Conservation (phyloP, 2,113 vertebrate species). For the Athene cunicularia region DNA sequence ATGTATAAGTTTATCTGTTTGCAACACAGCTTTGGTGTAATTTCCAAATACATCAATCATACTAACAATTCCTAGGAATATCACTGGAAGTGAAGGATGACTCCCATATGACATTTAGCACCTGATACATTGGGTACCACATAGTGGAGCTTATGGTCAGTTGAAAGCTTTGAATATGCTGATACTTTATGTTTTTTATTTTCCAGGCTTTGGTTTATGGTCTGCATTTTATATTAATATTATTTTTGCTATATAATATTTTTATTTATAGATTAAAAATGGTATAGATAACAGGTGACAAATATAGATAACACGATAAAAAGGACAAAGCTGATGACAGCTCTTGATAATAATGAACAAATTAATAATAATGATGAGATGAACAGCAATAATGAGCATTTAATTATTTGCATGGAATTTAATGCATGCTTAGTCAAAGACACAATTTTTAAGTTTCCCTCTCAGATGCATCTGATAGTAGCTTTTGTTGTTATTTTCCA, state of each 20-base stretch:
- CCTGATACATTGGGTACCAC: background rate
- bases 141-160: background rate
- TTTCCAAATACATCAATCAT: background rate
- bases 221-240: background rate
- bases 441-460: background rate
- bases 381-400: background rate
- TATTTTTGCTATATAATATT: background rate
- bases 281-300: background rate
- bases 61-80: background rate
- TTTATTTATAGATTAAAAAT: background rate
- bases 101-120: background rate
- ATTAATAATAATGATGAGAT: background rate
- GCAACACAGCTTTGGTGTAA: background rate
- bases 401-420: background rate
- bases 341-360: background rate
- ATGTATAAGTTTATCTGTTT: background rate
- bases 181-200: background rate
- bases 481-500: background rate
- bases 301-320: background rate
- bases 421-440: background rate
- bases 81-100: background rate
- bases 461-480: background rate
- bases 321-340: background rate
- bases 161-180: background rate
- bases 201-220: background rate